phyloP scores from a whole-genome alignment of 2,797 vertebrate genomes.

The Eupleurogrammus muticus region DNA sequence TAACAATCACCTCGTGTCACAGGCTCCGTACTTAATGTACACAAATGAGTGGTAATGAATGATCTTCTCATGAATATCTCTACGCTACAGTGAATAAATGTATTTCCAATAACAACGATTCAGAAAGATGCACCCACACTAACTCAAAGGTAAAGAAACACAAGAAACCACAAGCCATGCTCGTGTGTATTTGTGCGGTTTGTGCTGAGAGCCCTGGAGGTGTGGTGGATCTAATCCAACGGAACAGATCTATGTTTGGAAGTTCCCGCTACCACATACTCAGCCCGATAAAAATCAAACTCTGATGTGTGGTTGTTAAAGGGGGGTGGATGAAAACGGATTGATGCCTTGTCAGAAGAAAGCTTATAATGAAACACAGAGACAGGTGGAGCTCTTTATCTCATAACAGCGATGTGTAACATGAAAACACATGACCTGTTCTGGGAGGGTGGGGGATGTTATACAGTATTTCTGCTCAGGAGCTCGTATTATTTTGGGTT shows the following conservation, averaged over 20 bases:
- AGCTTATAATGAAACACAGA: background rate
- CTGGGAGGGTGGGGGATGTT: background rate
- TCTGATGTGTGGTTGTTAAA: slow-evolving; percentile 2
- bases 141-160: background rate
- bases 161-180: background rate
- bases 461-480: background rate
- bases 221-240: slow-evolving; percentile 8
- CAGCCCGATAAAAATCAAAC: slow-evolving; percentile 6
- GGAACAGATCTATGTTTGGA: slow-evolving; percentile 8
- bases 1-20: background rate
- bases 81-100: too few relatives aligned
- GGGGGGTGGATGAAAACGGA: background rate
- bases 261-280: slow-evolving; percentile 5
- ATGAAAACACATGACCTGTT: background rate
- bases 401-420: background rate
- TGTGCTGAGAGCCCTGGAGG: slow-evolving; percentile 6
- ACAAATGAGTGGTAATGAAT: too few relatives aligned
- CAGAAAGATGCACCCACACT: background rate
- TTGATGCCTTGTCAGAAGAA: background rate
- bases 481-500: background rate
- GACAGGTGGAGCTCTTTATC: background rate
- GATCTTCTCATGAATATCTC: too few relatives aligned
- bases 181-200: slow-evolving; percentile 16
- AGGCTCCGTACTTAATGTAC: too few relatives aligned
- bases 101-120: too few relatives aligned